A percentile compares a stretch with the other conserved stretches of the same genome.
phyloP scores from a whole-genome alignment of 1,140 invertebrate genomes.

The Chironomus striatipennis region DNA sequence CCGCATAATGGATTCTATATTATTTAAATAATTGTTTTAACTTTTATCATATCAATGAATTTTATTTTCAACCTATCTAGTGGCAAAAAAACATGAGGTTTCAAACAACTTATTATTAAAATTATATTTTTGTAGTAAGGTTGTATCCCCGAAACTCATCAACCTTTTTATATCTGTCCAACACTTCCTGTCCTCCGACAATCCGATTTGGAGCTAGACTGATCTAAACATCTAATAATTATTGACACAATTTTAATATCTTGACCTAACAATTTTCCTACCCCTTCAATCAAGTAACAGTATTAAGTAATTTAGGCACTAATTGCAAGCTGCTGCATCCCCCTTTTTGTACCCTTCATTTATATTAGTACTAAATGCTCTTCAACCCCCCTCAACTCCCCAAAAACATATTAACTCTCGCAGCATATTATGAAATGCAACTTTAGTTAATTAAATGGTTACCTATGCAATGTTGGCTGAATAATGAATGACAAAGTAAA shows the following conservation, averaged over 20 bases:
- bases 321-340: background rate
- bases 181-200: background rate
- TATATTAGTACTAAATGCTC: no score
- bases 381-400: no score
- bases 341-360: background rate
- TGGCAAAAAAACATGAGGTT: background rate
- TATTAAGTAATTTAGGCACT: background rate
- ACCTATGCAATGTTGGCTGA: no score
- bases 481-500: no score
- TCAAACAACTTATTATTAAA: background rate
- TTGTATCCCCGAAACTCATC: background rate
- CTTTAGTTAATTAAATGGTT: no score
- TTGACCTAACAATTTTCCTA: background rate
- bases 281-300: background rate
- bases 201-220: constrained; percentile 3
- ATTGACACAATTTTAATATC: constrained; percentile 1
- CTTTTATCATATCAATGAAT: background rate
- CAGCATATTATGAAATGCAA: no score
- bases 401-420: no score
- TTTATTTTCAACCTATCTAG: background rate
- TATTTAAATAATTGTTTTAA: background rate
- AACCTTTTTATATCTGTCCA: background rate
- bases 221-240: background rate
- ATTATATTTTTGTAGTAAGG: background rate
- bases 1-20: constrained; percentile 4